Evolutionary conservation across 2,113 vertebrate species (phyloP).

Genomic region (Austrofundulus limnaeus): DNA sequence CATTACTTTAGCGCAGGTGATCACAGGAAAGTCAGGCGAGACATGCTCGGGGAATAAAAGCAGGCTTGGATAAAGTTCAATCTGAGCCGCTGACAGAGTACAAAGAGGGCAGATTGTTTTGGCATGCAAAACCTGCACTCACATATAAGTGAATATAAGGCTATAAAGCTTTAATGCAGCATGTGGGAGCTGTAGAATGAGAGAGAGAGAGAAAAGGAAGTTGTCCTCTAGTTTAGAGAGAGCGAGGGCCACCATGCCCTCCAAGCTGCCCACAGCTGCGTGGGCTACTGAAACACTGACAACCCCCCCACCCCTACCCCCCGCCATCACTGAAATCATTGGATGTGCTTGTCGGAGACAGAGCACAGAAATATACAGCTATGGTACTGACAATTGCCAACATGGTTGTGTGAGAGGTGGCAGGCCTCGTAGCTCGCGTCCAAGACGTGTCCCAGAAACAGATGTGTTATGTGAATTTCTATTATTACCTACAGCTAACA

Average conservation of each 20-base stretch:
- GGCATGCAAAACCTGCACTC: slow-evolving; percentile 64
- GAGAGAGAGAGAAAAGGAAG: too few species aligned
- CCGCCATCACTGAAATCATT: slow-evolving; percentile 59
- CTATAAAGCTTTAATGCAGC: slow-evolving; percentile 68
- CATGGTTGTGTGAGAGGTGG: slow-evolving; percentile 42
- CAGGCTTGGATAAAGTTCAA: slow-evolving; percentile 43
- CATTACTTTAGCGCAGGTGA: slow-evolving; percentile 66
- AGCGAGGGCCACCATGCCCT: slow-evolving; percentile 48
- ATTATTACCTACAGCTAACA: slow-evolving; percentile 45
- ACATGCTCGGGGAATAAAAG: slow-evolving; percentile 53
- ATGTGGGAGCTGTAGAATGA: slow-evolving; percentile 54
- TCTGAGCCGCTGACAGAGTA: slow-evolving; percentile 71
- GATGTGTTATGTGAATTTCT: slow-evolving; percentile 40
- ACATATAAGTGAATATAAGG: slow-evolving; percentile 69
- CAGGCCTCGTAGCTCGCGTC: slow-evolving; percentile 39
- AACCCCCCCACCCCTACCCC: slow-evolving; percentile 28
- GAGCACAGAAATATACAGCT: slow-evolving; percentile 60
- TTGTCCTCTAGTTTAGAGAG: slow-evolving; percentile 42
- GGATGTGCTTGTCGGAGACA: slow-evolving; percentile 41
- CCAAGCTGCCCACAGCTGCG: slow-evolving; percentile 56
- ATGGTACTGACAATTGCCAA: slow-evolving; percentile 37
- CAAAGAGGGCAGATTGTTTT: slow-evolving; percentile 74
- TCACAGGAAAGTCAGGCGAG: slow-evolving; percentile 58
- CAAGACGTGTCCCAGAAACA: slow-evolving; percentile 54
- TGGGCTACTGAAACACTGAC: slow-evolving; percentile 69